phyloP scores from a whole-genome alignment of 2,113 vertebrate genomes.

The Felis chaus region DNA sequence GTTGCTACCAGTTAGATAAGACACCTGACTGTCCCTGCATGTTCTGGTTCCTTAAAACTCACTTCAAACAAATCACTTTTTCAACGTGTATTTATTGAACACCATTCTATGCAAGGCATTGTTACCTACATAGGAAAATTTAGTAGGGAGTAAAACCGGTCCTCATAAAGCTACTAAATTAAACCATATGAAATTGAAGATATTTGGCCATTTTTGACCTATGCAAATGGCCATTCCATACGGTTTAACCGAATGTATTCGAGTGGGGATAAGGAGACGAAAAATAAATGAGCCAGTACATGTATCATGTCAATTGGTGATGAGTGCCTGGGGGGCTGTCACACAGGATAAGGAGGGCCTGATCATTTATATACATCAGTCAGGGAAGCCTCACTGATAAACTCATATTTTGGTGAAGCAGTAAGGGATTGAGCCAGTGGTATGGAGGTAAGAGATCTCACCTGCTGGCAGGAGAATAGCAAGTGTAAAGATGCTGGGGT shows the following conservation, averaged over 20 bases:
- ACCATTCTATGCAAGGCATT: not conserved
- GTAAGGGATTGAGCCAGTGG: not conserved
- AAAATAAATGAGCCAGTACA: not conserved
- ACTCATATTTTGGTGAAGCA: not conserved
- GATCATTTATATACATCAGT: not conserved
- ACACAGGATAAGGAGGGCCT: not conserved
- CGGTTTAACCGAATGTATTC: not conserved
- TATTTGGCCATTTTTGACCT: not conserved
- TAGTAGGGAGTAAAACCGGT: not conserved
- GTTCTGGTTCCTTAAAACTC: not conserved
- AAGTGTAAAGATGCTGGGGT: not conserved
- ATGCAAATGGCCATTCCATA: not conserved
- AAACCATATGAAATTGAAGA: not conserved
- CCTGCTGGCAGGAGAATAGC: not conserved
- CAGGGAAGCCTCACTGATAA: not conserved
- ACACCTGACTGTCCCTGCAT: not conserved
- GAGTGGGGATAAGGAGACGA: not conserved
- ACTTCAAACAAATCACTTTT: not conserved
- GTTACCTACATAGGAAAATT: not conserved
- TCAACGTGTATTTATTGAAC: not conserved
- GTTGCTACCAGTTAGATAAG: not conserved
- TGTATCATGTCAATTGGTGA: not conserved
- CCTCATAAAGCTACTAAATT: not conserved
- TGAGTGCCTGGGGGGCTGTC: not conserved
- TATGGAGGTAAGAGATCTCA: not conserved